Evolutionary conservation across 2,113 vertebrate genomes (phyloP).

Genomic region (Oriolus oriolus): DNA sequence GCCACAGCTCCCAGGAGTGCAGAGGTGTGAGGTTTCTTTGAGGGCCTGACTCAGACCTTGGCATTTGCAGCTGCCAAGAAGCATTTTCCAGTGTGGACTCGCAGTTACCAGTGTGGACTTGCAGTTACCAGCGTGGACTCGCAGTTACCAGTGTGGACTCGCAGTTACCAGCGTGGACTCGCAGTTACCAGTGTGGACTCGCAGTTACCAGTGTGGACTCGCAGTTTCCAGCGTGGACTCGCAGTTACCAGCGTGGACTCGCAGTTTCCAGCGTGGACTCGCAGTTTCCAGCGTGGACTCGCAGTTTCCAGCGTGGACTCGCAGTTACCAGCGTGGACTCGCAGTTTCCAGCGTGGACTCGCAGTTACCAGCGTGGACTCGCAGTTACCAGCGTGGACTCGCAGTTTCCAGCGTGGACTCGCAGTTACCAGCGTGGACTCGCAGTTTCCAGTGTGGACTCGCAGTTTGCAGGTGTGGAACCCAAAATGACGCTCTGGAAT

Average conservation of each 20-base stretch:
- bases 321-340: neutral
- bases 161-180: neutral
- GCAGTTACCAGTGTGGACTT: too few species aligned
- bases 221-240: neutral
- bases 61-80: neutral
- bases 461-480: neutral
- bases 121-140: too few species aligned
- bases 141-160: neutral
- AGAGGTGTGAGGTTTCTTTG: neutral
- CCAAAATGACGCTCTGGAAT: neutral
- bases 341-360: neutral
- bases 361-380: neutral
- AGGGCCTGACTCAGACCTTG: neutral
- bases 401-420: neutral
- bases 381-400: neutral
- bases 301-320: neutral
- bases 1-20: neutral
- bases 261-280: neutral
- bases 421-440: too few species aligned
- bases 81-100: fast-evolving
- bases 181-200: neutral
- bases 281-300: neutral
- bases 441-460: fast-evolving
- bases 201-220: neutral
- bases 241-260: neutral